phyloP scores from a whole-genome alignment of 1,140 invertebrate species.

The Heliconius melpomene region DNA sequence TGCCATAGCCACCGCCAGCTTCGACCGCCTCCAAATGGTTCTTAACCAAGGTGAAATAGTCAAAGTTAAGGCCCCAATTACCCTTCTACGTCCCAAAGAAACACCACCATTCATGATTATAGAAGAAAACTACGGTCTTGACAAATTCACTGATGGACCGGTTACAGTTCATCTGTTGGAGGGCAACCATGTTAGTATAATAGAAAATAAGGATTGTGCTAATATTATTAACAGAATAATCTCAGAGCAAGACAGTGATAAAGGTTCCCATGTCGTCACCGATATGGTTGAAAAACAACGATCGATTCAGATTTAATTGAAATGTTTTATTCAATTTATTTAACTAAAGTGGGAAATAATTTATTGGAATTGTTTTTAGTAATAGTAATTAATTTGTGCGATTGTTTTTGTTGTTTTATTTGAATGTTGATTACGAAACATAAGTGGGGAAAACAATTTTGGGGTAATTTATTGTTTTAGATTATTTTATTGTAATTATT shows the following conservation, averaged over 20 bases:
- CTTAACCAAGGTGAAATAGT: conserved; percentile 64
- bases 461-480: background rate
- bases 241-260: conserved; percentile 44
- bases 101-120: conserved; percentile 71
- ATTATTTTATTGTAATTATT: conserved; percentile 3
- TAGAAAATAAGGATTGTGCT: conserved; percentile 84
- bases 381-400: background rate
- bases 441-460: background rate
- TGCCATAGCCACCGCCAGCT: conserved; percentile 76
- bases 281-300: conserved; percentile 65
- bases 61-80: conserved; percentile 82
- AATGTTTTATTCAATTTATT: background rate
- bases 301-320: conserved; percentile 49
- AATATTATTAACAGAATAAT: conserved; percentile 82
- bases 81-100: conserved; percentile 84
- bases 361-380: background rate
- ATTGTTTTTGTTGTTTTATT: background rate
- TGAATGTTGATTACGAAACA: background rate
- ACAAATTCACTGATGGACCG: conserved; percentile 76
- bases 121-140: conserved; percentile 85
- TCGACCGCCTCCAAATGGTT: conserved; percentile 82
- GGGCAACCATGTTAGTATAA: conserved; percentile 87
- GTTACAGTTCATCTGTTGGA: conserved; percentile 83
- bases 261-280: conserved; percentile 52
- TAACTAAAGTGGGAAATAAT: background rate